phyloP scores from a whole-genome alignment of 2,888 invertebrate genomes.

The Microplitis deprimator region DNA sequence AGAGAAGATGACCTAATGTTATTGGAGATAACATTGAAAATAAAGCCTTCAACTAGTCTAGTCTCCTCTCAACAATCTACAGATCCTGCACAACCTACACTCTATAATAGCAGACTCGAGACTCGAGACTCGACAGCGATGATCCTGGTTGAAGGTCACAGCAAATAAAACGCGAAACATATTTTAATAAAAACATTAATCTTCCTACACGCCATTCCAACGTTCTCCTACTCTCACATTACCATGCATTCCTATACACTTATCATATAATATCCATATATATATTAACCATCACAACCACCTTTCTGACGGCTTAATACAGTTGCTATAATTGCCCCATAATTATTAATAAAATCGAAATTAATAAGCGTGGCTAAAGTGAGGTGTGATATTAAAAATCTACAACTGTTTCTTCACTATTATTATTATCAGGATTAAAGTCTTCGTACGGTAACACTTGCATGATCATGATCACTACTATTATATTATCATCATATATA shows the following conservation, averaged over 20 bases:
- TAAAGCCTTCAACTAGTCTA: slow-evolving; percentile 30
- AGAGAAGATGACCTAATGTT: slow-evolving; percentile 27
- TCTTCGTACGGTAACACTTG: background rate
- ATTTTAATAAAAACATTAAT: background rate
- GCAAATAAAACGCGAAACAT: background rate
- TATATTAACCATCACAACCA: background rate
- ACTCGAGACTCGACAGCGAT: background rate
- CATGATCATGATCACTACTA: background rate
- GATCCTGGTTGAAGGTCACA: background rate
- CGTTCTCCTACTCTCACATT: background rate
- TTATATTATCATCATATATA: slow-evolving; percentile 11
- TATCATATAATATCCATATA: background rate
- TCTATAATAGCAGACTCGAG: background rate
- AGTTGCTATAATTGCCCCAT: slow-evolving; percentile 22
- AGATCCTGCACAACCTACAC: slow-evolving; percentile 41
- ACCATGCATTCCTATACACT: background rate
- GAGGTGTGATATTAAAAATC: slow-evolving; percentile 25
- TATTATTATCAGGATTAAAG: slow-evolving; percentile 12
- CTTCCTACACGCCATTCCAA: background rate
- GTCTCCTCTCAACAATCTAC: slow-evolving; percentile 33
- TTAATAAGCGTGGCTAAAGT: slow-evolving; percentile 29
- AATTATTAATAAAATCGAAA: slow-evolving; percentile 27
- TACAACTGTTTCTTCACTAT: slow-evolving; percentile 16
- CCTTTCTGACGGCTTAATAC: background rate
- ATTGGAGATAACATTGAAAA: slow-evolving; percentile 27